Conservation (phyloP, 2,888 invertebrate species). For the Ophioninae sp. region DNA sequence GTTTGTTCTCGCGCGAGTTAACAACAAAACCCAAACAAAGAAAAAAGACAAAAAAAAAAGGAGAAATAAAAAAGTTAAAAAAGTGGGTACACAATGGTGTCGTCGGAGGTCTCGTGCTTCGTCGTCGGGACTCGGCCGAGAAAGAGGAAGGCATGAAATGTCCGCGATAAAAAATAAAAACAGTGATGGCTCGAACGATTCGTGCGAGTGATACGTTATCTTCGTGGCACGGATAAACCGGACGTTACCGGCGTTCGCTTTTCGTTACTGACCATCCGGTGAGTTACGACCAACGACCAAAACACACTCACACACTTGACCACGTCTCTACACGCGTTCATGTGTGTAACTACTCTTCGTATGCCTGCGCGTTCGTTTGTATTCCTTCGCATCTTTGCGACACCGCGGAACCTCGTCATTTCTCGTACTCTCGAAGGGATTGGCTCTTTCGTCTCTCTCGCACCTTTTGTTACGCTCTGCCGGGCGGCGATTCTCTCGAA, state of each 20-base stretch:
- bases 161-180: slow-evolving; percentile 55
- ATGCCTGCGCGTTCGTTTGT: slow-evolving; percentile 25
- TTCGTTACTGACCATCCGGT: slow-evolving; percentile 57
- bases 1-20: slow-evolving; percentile 45
- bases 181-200: slow-evolving; percentile 52
- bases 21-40: neutral
- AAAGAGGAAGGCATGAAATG: slow-evolving; percentile 62
- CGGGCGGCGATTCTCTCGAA: slow-evolving; percentile 49
- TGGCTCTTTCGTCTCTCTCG: slow-evolving; percentile 15
- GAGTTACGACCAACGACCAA: slow-evolving; percentile 44
- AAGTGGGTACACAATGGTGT: slow-evolving; percentile 52
- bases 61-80: neutral
- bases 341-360: neutral
- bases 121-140: neutral
- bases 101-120: slow-evolving; percentile 39
- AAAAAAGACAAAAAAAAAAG: neutral
- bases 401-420: slow-evolving; percentile 64
- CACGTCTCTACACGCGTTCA: neutral
- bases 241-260: slow-evolving; percentile 42
- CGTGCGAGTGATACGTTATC: slow-evolving; percentile 53
- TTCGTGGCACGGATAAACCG: slow-evolving; percentile 37
- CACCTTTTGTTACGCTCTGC: slow-evolving; percentile 48
- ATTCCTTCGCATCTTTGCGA: slow-evolving; percentile 18
- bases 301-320: slow-evolving; percentile 2
- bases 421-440: slow-evolving; percentile 46